Base-by-base conservation (phyloP, 2,797 vertebrate genomes). In the Bradypus variegatus region DNA sequence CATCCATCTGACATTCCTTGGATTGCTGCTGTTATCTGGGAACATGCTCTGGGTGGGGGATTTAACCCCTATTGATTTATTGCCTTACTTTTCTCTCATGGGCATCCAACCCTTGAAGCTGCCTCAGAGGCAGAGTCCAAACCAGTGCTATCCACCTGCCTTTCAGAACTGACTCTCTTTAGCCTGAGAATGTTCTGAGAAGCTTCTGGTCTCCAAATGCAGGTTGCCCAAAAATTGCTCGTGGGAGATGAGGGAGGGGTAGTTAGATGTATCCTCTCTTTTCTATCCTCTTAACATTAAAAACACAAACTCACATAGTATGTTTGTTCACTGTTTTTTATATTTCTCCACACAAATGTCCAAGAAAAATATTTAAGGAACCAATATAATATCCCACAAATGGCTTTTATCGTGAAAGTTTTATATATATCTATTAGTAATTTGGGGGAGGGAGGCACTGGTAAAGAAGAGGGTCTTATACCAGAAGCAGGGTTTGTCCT, bases 31-130 rank as follows among this genome's bases (percentile, higher is more conserved):
- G 0, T 81, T 62, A 31, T 62, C n/a, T 85, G 41, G 38, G 53
- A 95, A 27, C 77, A 60, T 36, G 18, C 21, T 94, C 90, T 95
- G 65, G 31, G 45, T 93, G 4, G 70, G 70, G 36, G 21, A 60
- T 62, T 65, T 94, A 55, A 67, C 87, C 86, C 60, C 67, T 62
- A 6, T 18, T 73, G 58, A 53, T 70, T 48, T 75, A 10, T 31
- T 33, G 25, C n/a, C 64, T 50, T 82, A 65, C 58, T 93, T 96
- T 93, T 67, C 27, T 84, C 70, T 36, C 64, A 80, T 94, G 89
- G 65, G 70, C 18, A 48, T 14, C 76, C 31, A 21, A 48, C 13
- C 45, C 82, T 27, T 78, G 33, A 80, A 53, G 75, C 70, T 77
- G 10, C 72, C 41, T 6, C 50, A 80, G 41, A 86, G 50, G 70